Base-by-base conservation (phyloP, 1,140 invertebrate species). In the Tetragonula clypearis region DNA sequence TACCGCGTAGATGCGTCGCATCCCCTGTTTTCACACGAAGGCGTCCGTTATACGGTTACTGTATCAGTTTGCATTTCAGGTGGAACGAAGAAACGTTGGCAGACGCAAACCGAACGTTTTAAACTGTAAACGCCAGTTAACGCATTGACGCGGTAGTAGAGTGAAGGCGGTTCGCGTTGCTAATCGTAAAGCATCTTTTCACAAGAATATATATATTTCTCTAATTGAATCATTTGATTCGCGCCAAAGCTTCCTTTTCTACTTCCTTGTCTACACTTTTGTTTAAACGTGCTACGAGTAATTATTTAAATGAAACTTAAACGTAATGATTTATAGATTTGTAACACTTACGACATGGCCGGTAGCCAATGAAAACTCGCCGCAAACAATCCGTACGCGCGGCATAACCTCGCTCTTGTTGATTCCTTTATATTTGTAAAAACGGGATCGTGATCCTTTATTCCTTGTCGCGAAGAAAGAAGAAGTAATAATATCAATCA, bases 81-180 rank as follows among this genome's bases (percentile, higher is more conserved):
- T n/a, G n/a, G n/a, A n/a, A n/a, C n/a, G n/a, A 60, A 35, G 58
- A 8, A 78, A 77, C 74, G 66, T 66, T 84, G 21, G 8, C 41
- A 21, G 71, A 66, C 53, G 60, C 80, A 65, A 65, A n/a, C 55
- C 78, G 80, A 84, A 58, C 83, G 80, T 80, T 79, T 84, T 80
- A 19, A 78, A 75, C 82, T 75, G 82, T 56, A 83, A 84, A 71
- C 56, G 14, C 69, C 60, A 83, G 26, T n/a, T 49, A 9, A 49
- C 41, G 41, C 55, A 84, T n/a, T 53, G 62, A 60, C 30, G 26
- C 41, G 53, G 56, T 77, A 71, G 49, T 84, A 49, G 2, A 84
- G 30, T 53, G 75, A 68, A 62, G 21, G 62, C 69, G 19, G 35
- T 49, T 66, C 68, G 19, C 56, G 17, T 35, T 26, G 53, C 30